These are phyloP conservation scores for Orbicella faveolata DNA, from an alignment of 64 coral and sea anemone species.

Conservation along the genomic window DNA sequence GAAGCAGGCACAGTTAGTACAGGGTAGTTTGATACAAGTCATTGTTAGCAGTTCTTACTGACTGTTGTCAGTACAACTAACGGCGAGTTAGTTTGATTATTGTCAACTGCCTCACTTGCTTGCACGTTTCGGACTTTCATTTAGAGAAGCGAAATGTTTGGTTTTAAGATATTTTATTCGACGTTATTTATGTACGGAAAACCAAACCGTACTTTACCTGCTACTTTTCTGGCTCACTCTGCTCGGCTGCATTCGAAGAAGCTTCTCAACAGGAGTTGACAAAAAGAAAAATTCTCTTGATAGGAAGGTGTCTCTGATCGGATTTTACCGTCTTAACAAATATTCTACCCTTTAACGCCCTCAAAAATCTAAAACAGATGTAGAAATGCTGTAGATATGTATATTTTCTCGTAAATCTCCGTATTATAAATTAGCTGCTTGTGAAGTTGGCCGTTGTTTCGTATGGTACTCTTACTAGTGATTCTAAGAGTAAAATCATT, in stretches of 20 bases:
- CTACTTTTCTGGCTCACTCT: not conserved
- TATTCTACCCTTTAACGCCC: not conserved
- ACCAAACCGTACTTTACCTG: not conserved
- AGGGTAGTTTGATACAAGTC: too few species aligned
- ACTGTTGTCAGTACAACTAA: not conserved
- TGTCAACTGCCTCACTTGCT: not conserved
- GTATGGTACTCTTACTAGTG: not conserved
- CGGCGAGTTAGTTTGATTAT: not conserved
- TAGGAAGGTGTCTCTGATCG: not conserved
- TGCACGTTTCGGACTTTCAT: not conserved
- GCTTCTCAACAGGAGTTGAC: not conserved
- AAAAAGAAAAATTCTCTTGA: not conserved
- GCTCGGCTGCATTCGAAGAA: not conserved
- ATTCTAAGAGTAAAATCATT: not conserved
- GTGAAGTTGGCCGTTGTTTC: not conserved
- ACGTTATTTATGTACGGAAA: not conserved
- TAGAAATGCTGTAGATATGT: slow-evolving; percentile 27
- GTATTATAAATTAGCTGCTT: not conserved
- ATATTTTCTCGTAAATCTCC: not conserved
- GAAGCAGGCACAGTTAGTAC: not conserved
- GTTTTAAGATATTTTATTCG: not conserved
- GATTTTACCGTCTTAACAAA: not conserved
- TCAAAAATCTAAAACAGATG: not conserved
- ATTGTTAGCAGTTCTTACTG: too few species aligned
- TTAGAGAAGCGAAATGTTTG: not conserved